Conservation (phyloP, 1,140 invertebrate genomes). For the Samia ricini region DNA sequence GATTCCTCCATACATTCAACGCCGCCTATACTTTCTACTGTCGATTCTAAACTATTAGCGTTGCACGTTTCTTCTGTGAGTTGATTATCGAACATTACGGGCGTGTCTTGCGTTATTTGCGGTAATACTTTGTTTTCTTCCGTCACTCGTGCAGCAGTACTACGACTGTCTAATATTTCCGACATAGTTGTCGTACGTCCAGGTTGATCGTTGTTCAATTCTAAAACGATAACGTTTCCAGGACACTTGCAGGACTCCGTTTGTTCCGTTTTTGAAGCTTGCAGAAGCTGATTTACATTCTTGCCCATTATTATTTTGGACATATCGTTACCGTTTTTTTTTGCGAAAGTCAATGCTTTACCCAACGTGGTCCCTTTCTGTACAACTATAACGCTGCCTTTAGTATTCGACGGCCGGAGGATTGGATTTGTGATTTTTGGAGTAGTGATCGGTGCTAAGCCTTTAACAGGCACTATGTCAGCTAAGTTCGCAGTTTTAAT, state of each 20-base stretch:
- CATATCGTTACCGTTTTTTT: conserved; percentile 68
- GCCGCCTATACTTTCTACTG: conserved; percentile 57
- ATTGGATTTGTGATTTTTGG: conserved; percentile 66
- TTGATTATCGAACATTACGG: conserved; percentile 72
- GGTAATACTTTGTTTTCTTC: conserved; percentile 44
- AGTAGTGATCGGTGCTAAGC: conserved; percentile 46
- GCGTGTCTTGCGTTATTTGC: conserved; percentile 78
- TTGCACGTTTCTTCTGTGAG: conserved; percentile 64
- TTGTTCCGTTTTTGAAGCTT: conserved; percentile 65
- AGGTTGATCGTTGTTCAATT: conserved; percentile 70
- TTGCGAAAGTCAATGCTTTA: conserved; percentile 69
- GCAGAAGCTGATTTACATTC: conserved; percentile 68
- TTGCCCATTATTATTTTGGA: conserved; percentile 75
- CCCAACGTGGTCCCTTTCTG: conserved; percentile 66
- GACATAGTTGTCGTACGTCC: conserved; percentile 63
- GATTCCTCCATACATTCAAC: conserved; percentile 52
- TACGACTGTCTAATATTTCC: conserved; percentile 66
- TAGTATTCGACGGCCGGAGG: conserved; percentile 55
- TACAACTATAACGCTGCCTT: conserved; percentile 72
- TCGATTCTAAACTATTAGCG: conserved; percentile 68
- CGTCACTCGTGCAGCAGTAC: conserved; percentile 19
- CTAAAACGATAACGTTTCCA: conserved; percentile 69
- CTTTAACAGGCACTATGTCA: conserved; percentile 67
- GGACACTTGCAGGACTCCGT: conserved; percentile 47
- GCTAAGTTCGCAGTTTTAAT: conserved; percentile 71